Base-by-base conservation (phyloP, 2,113 vertebrate species). In the Xiphophorus hellerii region DNA sequence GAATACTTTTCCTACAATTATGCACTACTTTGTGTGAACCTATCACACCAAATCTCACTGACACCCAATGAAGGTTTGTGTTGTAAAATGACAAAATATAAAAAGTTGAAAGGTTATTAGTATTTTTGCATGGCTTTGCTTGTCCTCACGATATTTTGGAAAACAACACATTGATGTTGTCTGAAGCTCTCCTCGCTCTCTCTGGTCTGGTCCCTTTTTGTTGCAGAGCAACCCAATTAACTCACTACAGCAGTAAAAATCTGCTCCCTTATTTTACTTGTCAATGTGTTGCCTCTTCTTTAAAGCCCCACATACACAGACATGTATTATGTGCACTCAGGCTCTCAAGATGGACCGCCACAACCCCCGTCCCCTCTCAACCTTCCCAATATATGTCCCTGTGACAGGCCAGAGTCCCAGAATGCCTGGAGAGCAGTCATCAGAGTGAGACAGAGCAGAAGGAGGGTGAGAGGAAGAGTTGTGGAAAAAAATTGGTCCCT, bases 401-500 rank as follows among this genome's bases (percentile, higher is more conserved):
- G 76, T 89, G 88, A 87, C 88, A 91, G 83, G 71, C 73, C 77
- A 71, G 72, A 77, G 84, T 87, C 77, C 82, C 76, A 80, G 58
- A 84, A 62, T 62, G 77, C 84, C 85, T 69, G 67, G 66, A 84
- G 88, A 85, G 78, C 71, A 90, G 87, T 90, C 88, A 83, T 84
- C 71, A 80, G 76, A 82, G 84, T 85, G 84, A 91, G 78, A 80
- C 82, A 63, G 73, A 84, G 71, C 81, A 72, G 66, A 69, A 77
- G 77, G 28, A 70, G 80, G 71, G 84, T 78, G 88, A 89, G 84
- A 80, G 69, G 69, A 76, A 69, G 71, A 58, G 71, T 73, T 84
- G 79, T 83, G 82, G 35, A 37, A 37, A 84, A 74, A 73, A 92
- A 92, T 92, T 93, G 90, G 90, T 91, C 91, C 82, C 92, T 51